These are phyloP conservation scores for Cephus runcator DNA, from an alignment of 2,888 invertebrate genomes.

Conservation along the genomic window DNA sequence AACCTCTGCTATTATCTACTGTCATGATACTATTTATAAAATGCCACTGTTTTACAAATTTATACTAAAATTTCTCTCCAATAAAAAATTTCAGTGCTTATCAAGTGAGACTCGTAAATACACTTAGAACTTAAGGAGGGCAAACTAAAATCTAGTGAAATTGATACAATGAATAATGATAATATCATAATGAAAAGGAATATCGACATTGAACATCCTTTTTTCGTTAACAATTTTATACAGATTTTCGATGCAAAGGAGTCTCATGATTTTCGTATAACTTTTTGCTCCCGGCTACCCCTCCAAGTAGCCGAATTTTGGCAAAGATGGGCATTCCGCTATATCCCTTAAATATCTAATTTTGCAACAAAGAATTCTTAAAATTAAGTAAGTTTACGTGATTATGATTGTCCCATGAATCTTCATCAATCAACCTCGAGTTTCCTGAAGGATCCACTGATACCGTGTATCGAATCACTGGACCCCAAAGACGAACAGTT, in stretches of 20 bases:
- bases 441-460: slow-evolving; percentile 82
- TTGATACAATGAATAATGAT: not conserved
- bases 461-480: slow-evolving; percentile 72
- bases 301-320: not conserved
- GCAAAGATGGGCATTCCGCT: not conserved
- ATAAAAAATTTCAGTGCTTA: not conserved
- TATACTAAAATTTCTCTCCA: not conserved
- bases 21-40: not conserved
- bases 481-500: slow-evolving; percentile 71
- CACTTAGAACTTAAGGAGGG: not conserved
- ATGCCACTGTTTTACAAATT: not conserved
- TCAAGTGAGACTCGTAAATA: not conserved
- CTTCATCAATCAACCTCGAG: slow-evolving; percentile 77
- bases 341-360: not conserved
- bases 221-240: not conserved
- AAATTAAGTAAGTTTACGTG: not conserved
- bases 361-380: not conserved
- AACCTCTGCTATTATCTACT: not conserved
- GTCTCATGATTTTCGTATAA: not conserved
- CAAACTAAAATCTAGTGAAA: not conserved
- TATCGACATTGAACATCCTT: not conserved
- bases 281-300: not conserved
- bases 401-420: not conserved
- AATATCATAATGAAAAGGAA: not conserved
- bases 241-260: not conserved